These are phyloP conservation scores for Monoplex corrugatus DNA, from an alignment of 2,888 invertebrate genomes.

Conservation along the genomic window DNA sequence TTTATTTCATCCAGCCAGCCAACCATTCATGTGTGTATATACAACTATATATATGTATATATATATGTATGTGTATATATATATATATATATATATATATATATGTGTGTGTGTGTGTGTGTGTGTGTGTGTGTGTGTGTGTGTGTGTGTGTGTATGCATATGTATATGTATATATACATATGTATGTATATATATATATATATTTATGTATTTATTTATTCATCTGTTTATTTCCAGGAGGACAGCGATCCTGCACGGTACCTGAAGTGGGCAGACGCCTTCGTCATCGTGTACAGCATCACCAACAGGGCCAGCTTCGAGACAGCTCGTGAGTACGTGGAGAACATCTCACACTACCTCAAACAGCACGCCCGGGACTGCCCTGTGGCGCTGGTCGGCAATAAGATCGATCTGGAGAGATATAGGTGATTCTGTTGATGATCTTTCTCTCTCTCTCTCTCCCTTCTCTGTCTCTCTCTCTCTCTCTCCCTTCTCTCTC, in stretches of 20 bases:
- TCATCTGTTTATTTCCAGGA: constrained; percentile 66
- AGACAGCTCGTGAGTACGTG: constrained; percentile 80
- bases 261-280: constrained; percentile 83
- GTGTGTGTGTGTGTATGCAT: too few species aligned
- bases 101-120: too few species aligned
- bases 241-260: constrained; percentile 79
- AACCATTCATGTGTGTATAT: too few species aligned
- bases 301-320: constrained; percentile 81
- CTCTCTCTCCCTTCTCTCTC: not conserved
- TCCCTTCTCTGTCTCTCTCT: not conserved
- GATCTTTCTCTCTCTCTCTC: not conserved
- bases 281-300: constrained; percentile 83
- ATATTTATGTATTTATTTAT: too few species aligned
- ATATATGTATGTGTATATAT: too few species aligned
- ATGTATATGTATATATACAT: too few species aligned
- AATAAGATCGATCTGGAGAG: constrained; percentile 83
- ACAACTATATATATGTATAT: too few species aligned
- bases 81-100: too few species aligned
- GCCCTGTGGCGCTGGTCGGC: constrained; percentile 81
- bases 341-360: constrained; percentile 79
- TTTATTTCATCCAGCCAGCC: too few species aligned
- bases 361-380: constrained; percentile 77
- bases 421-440: constrained; percentile 80
- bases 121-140: too few species aligned
- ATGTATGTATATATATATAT: too few species aligned